Percentiles rank a stretch among this genome's conserved stretches.
phyloP scores from a whole-genome alignment of 1,140 invertebrate genomes.

The Stegodyphus dumicola region DNA sequence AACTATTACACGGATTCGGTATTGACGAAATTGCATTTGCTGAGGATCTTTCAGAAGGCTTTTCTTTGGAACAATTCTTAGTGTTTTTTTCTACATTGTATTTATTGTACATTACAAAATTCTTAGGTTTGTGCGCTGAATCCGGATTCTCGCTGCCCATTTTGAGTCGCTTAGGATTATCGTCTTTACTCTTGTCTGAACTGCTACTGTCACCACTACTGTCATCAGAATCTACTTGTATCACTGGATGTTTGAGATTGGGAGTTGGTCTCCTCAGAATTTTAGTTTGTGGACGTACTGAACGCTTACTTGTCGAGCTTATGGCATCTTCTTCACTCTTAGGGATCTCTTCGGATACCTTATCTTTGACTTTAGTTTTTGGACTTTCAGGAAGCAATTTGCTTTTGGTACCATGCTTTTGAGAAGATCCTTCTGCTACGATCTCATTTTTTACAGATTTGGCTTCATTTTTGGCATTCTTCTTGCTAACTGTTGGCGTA shows the following conservation, averaged over 20 bases:
- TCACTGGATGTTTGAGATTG: constrained; percentile 62
- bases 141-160: background rate
- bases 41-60: constrained; percentile 32
- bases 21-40: constrained; percentile 62
- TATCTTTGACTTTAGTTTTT: background rate
- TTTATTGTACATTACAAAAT: constrained; percentile 48
- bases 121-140: constrained; percentile 36
- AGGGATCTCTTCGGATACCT: background rate
- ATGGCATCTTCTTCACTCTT: constrained; percentile 6
- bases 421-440: background rate
- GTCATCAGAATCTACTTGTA: constrained; percentile 50
- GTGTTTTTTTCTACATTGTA: constrained; percentile 50
- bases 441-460: constrained; percentile 11
- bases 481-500: background rate
- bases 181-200: constrained; percentile 44
- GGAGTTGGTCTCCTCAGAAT: constrained; percentile 61
- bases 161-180: constrained; percentile 46
- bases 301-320: constrained; percentile 32
- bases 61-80: constrained; percentile 33
- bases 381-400: background rate
- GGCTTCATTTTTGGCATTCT: constrained; percentile 51
- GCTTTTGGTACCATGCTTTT: background rate
- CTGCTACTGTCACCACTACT: constrained; percentile 42
- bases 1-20: constrained; percentile 73
- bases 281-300: constrained; percentile 61